Evolutionary conservation across 2,888 invertebrate genomes (phyloP), one percentile per base, ranked within the genome.

Genomic region (Macrosiphum euphorbiae): DNA sequence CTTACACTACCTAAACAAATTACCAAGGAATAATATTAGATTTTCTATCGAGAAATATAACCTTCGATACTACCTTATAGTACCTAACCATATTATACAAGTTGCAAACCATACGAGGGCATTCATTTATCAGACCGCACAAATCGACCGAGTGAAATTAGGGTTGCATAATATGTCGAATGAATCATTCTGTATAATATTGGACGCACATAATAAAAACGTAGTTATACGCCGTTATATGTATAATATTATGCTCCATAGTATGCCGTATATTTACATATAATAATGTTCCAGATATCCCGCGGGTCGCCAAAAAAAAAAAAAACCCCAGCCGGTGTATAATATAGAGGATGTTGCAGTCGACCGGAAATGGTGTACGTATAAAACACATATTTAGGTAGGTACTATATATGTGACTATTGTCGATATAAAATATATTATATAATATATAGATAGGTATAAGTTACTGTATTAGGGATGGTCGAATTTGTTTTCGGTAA

Each of bases 111-210:
- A 35, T 78, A 35, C 35, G 0, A 8, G 8, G 35, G 35, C 78
- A 20, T n/a, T 78, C 35, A 78, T 78, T 78, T 78, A 35, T 35
- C 7, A 78, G 35, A 35, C 78, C 35, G 0, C 35, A 20, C 78
- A 78, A 78, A 78, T 35, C 35, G 20, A 35, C 67, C 35, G 35
- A 78, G 20, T 78, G 16, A 78, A 78, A 35, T 78, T 20, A 20
- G 35, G 78, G 20, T 35, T 20, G 20, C 35, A 78, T 10, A 58
- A 8, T 26, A 35, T 78, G 35, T 78, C 78, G 35, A 78, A 78
- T 78, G 78, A 78, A 78, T 35, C 78, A 78, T 78, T 35, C 78
- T 78, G 78, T 78, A 78, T 78, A 78, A 41, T 41, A 78, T 78
- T 78, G 35, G 35, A 20, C 35, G 35, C 8, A 20, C 8, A 78